Conservation (phyloP, 2,888 invertebrate genomes). For the Drosophila phalerata region DNA sequence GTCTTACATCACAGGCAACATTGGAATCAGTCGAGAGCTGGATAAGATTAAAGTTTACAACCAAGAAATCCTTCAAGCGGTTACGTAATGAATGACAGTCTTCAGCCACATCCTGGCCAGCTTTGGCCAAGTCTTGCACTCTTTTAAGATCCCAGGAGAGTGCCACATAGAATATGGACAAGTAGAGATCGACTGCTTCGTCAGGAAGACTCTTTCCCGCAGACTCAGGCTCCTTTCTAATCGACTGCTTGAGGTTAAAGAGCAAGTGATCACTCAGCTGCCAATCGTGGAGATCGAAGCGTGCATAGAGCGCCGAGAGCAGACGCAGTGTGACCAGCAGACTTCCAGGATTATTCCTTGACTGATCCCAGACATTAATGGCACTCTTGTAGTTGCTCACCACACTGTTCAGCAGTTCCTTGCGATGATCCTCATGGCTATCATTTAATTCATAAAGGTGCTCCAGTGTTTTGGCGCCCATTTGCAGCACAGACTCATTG, state of each 20-base stretch:
- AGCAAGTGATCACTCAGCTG: constrained; percentile 29
- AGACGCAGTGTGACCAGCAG: constrained; percentile 38
- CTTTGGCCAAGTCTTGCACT: neutral
- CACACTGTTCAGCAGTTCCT: constrained; percentile 39
- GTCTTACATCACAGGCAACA: constrained; percentile 35
- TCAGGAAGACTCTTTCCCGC: neutral
- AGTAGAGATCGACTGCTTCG: constrained; percentile 20
- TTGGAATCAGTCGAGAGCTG: rapidly evolving
- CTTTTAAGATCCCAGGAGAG: constrained; percentile 49
- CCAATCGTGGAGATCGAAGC: constrained; percentile 43
- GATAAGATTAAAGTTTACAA: constrained; percentile 20
- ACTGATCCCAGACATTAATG: constrained; percentile 17
- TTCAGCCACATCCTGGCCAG: neutral
- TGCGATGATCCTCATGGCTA: neutral
- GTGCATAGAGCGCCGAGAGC: constrained; percentile 34
- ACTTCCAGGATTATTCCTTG: neutral
- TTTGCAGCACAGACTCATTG: constrained; percentile 29
- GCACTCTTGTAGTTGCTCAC: constrained; percentile 45
- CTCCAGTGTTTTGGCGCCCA: constrained; percentile 39
- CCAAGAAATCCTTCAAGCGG: constrained; percentile 32
- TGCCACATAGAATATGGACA: constrained; percentile 34
- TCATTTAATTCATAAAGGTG: constrained; percentile 5
- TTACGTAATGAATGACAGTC: constrained; percentile 13
- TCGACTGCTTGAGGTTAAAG: constrained; percentile 1
- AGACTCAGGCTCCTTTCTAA: too few relatives aligned